Percentiles rank a stretch among this genome's conserved stretches.
Evolutionary conservation across 2,888 invertebrate genomes (phyloP).

Genomic region (Lucinisca nassula): DNA sequence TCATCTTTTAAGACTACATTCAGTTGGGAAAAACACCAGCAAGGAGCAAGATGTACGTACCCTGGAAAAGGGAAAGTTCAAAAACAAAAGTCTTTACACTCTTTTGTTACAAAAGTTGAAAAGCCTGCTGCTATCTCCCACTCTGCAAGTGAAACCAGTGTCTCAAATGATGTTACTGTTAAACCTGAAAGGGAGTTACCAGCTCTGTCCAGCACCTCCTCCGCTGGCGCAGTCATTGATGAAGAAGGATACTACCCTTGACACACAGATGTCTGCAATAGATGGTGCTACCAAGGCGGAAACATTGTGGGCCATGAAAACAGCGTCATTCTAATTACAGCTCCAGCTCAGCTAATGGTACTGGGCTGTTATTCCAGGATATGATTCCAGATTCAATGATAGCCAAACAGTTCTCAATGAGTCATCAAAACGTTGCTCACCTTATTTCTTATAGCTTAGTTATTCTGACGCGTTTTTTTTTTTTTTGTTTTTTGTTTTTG

Average conservation of each 20-base stretch:
- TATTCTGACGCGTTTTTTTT: no score
- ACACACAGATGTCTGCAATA: neutral
- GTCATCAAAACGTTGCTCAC: slow-evolving; percentile 31
- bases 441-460: no score
- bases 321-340: slow-evolving; percentile 13
- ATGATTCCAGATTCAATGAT: slow-evolving; percentile 13
- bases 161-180: no score
- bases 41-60: no score
- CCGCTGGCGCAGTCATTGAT: neutral
- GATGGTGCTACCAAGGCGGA: neutral
- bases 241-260: neutral
- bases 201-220: neutral
- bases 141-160: neutral
- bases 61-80: neutral
- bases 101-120: neutral
- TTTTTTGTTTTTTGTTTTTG: no score
- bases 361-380: neutral
- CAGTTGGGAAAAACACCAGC: no score
- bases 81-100: neutral
- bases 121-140: neutral
- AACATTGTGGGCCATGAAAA: slow-evolving; percentile 19
- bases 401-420: slow-evolving; percentile 17
- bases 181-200: neutral
- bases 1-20: no score
- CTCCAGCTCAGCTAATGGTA: slow-evolving; percentile 13